Base-by-base conservation (phyloP, 2,888 invertebrate species). In the Troilus luridus region DNA sequence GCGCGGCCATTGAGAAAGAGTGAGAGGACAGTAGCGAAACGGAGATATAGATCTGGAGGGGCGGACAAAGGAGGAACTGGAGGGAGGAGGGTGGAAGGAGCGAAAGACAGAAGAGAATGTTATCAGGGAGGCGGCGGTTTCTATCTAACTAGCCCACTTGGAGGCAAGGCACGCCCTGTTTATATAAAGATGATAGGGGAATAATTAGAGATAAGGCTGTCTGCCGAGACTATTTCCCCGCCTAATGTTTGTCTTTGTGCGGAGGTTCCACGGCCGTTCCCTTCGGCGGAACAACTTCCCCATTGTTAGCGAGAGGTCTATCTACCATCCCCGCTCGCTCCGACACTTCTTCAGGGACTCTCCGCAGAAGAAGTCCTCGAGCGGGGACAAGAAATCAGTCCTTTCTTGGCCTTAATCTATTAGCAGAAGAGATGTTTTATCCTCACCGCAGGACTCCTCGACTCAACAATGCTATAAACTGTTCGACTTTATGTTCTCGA, bases 161-260 rank as follows among this genome's bases (percentile, higher is more conserved):
- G 64, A 90, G 90, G 88, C 90, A 85, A 27, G 60, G 88, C 90
- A 90, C 90, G 90, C 77, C 81, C 91, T 91, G 91, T 92, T 91
- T 92, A 92, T 92, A 92, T 92, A 92, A 92, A 92, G 92, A 92
- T 92, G 91, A 91, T 89, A 92, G 91, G 72, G 91, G 91, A 91
- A 92, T 92, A 92, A 92, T 92, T 92, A 92, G 91, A 92, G 92
- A 92, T 92, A 92, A 92, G 91, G 88, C 88, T 56, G 67, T 58
- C 90, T 58, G 59, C 27, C 59, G 77, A 90, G 90, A 81, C 77
- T 85, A 81, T 90, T 59, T 62, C 91, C n/a, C 19, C 62, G 90
- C 60, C 64, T 92, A 91, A 91, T 92, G 92, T 91, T 92, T 92
- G 91, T 91, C 92, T 92, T 92, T 92, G 92, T 91, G 85, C 77